Conservation (phyloP, 1,140 invertebrate genomes). For the Danaus melanippus region DNA sequence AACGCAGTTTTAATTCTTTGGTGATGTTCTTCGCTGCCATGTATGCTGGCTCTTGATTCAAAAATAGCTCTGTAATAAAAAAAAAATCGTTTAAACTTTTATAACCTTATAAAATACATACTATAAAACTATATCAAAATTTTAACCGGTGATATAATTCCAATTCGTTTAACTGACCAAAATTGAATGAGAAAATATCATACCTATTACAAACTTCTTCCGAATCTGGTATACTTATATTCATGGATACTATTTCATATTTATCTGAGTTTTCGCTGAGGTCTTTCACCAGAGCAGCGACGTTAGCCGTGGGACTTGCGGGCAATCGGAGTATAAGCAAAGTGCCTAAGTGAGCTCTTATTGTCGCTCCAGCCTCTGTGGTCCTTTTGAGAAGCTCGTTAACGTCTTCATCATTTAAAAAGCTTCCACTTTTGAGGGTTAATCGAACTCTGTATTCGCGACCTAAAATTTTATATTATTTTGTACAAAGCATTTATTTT, state of each 20-base stretch:
- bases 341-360: constrained; percentile 46
- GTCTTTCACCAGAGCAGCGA: constrained; percentile 37
- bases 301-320: constrained; percentile 32
- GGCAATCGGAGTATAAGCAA: constrained; percentile 45
- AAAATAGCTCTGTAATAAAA: constrained; percentile 32
- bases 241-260: constrained; percentile 42
- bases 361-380: constrained; percentile 27
- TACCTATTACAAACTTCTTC: constrained; percentile 55
- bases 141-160: not conserved
- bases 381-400: constrained; percentile 28
- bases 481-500: not conserved
- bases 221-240: constrained; percentile 47
- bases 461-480: constrained; percentile 24
- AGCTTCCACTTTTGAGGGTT: constrained; percentile 27
- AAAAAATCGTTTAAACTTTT: not conserved
- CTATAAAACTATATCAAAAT: not conserved
- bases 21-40: constrained; percentile 17
- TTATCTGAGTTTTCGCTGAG: constrained; percentile 28
- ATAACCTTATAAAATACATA: constrained; percentile 1
- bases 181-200: not conserved
- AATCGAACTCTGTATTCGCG: constrained; percentile 49
- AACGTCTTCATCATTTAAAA: constrained; percentile 21
- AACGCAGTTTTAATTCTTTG: constrained; percentile 25
- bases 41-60: constrained; percentile 24
- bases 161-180: not conserved